These are phyloP conservation scores for Mustela nigripes DNA, from an alignment of 2,113 vertebrate genomes.

Conservation along the genomic window DNA sequence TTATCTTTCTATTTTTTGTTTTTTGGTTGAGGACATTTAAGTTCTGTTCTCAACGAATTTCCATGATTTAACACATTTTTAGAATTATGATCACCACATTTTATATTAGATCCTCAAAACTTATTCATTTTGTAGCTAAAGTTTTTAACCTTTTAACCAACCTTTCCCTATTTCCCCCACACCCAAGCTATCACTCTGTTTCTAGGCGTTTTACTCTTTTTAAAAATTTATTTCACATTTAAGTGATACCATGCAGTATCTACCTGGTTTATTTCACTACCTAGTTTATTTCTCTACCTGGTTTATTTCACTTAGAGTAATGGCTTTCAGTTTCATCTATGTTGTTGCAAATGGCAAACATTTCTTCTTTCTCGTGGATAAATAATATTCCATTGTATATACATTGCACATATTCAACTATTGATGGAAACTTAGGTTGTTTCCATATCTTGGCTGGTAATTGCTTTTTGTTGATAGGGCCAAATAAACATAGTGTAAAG, in stretches of 20 bases:
- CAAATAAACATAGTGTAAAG: not conserved
- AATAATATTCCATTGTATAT: not conserved
- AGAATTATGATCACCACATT: not conserved
- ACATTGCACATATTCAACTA: not conserved
- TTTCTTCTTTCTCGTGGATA: not conserved
- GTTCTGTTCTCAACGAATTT: not conserved
- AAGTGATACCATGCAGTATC: not conserved
- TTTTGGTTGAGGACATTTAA: not conserved
- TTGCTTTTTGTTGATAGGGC: not conserved
- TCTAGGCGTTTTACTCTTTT: not conserved
- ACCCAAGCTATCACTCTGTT: not conserved
- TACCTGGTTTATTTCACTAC: not conserved
- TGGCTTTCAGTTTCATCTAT: not conserved
- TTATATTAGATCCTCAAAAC: not conserved
- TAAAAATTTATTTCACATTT: not conserved
- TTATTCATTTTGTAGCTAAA: not conserved
- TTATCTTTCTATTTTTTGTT: not conserved
- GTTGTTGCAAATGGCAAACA: not conserved
- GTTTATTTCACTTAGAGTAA: not conserved
- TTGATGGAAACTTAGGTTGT: not conserved
- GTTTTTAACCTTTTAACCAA: not conserved
- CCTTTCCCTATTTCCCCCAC: not conserved
- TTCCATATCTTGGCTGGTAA: not conserved
- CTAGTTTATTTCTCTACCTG: not conserved
- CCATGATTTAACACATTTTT: not conserved